Conservation (phyloP, 2,888 invertebrate species). For the Mimachlamys varia region DNA sequence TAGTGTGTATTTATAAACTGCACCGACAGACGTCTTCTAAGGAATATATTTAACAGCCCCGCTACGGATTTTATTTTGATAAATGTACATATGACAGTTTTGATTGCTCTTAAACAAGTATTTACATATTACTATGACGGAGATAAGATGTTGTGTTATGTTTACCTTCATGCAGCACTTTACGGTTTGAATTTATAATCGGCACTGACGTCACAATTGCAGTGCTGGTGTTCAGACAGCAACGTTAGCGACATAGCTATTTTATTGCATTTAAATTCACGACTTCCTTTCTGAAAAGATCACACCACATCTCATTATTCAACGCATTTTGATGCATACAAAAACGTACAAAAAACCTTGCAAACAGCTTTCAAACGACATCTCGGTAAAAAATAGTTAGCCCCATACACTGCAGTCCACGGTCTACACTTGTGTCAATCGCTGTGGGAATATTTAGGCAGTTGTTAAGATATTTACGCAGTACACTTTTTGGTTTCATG, state of each 20-base stretch:
- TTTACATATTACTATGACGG: neutral
- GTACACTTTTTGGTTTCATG: too few relatives aligned
- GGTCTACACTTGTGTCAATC: neutral
- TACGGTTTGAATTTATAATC: neutral
- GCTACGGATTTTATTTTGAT: neutral
- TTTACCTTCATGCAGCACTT: neutral
- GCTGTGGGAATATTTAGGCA: too few relatives aligned
- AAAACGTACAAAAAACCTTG: neutral
- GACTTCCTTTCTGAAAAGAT: neutral
- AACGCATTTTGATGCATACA: neutral
- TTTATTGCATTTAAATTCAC: neutral
- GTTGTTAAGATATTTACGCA: too few relatives aligned
- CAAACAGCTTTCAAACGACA: neutral
- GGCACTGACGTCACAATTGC: neutral
- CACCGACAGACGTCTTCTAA: too few relatives aligned
- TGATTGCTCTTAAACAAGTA: neutral
- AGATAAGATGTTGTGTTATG: neutral
- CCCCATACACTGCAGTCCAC: neutral
- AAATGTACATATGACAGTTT: neutral
- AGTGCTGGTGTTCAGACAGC: neutral
- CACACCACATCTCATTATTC: neutral
- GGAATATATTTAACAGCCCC: too few relatives aligned
- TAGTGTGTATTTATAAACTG: too few relatives aligned
- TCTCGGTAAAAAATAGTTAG: neutral
- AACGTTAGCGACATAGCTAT: neutral